Percentiles rank a stretch among this genome's conserved stretches.
phyloP scores from a whole-genome alignment of 30 jellyfish, hydroid and myxozoan genomes.

The Cassiopea andromeda region DNA sequence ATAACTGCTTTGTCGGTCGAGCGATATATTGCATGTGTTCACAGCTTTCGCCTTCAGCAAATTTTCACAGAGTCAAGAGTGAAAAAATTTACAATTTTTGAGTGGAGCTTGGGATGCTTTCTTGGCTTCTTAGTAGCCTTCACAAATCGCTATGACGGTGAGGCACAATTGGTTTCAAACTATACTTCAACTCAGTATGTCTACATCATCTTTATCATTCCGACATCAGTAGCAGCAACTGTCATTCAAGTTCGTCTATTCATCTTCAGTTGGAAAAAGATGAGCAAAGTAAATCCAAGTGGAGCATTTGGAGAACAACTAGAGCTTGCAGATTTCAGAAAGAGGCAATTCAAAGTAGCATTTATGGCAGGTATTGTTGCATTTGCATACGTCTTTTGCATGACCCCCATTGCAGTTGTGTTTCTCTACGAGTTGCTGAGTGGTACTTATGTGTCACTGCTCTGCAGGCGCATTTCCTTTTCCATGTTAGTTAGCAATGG shows the following conservation, averaged over 20 bases:
- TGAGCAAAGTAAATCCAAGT: background rate
- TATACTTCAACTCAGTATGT: background rate
- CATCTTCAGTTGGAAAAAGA: background rate
- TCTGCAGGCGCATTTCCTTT: background rate
- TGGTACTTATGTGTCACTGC: background rate
- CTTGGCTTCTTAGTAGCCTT: background rate
- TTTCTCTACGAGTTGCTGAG: background rate
- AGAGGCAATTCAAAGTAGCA: conserved; percentile 19
- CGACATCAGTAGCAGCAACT: background rate
- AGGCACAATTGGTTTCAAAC: background rate
- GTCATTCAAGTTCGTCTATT: background rate
- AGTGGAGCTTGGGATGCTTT: conserved; percentile 3
- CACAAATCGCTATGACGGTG: background rate
- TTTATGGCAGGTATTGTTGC: background rate
- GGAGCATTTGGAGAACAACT: background rate
- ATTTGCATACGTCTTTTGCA: background rate
- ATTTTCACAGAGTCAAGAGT: conserved; percentile 7
- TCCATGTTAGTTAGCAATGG: background rate
- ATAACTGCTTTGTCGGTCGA: conserved; percentile 13
- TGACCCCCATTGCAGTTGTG: background rate
- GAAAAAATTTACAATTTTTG: too few species aligned
- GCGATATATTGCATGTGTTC: conserved; percentile 28
- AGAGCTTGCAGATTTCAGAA: conserved; percentile 3
- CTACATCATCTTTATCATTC: background rate
- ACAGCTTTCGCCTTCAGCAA: conserved; percentile 14